Evolutionary conservation across 1,140 invertebrate genomes (phyloP).

Genomic region (Pogonomyrmex californicus): DNA sequence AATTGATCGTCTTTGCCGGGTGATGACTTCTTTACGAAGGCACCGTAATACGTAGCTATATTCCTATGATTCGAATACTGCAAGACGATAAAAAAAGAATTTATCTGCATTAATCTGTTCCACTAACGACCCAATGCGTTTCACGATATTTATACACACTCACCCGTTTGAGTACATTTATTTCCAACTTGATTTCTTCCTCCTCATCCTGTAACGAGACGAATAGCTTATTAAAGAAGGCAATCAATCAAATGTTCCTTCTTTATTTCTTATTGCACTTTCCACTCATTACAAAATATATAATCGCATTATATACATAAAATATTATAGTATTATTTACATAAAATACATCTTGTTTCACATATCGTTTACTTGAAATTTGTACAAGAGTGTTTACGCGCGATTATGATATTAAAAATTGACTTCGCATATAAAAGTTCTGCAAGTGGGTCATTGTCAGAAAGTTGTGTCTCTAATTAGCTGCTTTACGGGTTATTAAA

Average conservation of each 20-base stretch:
- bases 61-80: constrained; percentile 99
- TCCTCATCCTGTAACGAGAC: constrained; percentile 95
- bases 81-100: constrained; percentile 73
- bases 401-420: not conserved
- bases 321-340: constrained; percentile 3
- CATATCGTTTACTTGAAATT: not conserved
- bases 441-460: not conserved
- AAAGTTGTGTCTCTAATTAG: not conserved
- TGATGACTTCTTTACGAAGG: constrained; percentile 99
- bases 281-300: not conserved
- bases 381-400: not conserved
- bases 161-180: constrained; percentile 98
- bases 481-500: not conserved
- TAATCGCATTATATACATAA: not conserved
- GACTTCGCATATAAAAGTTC: not conserved
- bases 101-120: constrained; percentile 33
- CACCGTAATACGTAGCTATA: constrained; percentile 99
- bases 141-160: constrained; percentile 60
- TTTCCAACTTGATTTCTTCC: constrained; percentile 99
- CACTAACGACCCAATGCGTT: not conserved
- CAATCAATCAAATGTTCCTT: not conserved
- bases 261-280: not conserved
- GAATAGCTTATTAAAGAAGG: not conserved
- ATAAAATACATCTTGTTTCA: not conserved
- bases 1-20: constrained; percentile 99